Conservation (phyloP, 2,797 vertebrate genomes). For the Eulemur albifrons region DNA sequence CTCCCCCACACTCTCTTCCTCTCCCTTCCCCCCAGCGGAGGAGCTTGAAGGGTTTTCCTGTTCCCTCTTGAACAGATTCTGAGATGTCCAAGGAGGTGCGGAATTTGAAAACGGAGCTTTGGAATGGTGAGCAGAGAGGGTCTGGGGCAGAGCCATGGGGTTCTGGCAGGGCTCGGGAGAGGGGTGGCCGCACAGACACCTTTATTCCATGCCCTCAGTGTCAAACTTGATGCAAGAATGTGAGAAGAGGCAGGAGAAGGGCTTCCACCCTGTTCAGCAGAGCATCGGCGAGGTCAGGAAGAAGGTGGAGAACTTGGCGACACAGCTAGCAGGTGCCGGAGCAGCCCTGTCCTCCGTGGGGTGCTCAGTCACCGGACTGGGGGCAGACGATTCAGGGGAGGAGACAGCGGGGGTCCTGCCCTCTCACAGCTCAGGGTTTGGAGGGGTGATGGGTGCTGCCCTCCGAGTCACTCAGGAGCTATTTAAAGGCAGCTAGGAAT, state of each 20-base stretch:
- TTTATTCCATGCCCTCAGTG: background rate
- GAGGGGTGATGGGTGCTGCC: background rate
- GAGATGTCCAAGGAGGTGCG: constrained; percentile 38
- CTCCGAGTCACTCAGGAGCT: background rate
- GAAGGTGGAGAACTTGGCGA: background rate
- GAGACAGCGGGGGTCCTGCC: background rate
- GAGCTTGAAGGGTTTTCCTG: background rate
- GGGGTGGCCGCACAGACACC: fast-evolving
- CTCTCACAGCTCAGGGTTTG: background rate
- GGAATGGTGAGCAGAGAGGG: constrained; percentile 41
- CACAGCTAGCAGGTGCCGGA: background rate
- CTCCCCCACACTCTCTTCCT: background rate
- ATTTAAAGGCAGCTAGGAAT: background rate
- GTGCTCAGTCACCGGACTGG: fast-evolving
- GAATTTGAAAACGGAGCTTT: background rate
- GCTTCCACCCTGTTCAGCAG: fast-evolving
- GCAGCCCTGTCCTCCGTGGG: background rate
- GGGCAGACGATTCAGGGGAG: background rate
- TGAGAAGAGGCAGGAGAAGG: background rate
- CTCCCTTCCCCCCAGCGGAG: background rate
- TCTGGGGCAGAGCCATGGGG: background rate
- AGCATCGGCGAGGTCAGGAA: fast-evolving
- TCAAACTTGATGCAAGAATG: fast-evolving
- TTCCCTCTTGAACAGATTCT: constrained; percentile 14
- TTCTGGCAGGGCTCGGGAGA: background rate